Percentiles rank a stretch among this genome's conserved stretches.
These are phyloP conservation scores for Atrina japonica DNA, from an alignment of 2,888 invertebrate species.

Conservation along the genomic window DNA sequence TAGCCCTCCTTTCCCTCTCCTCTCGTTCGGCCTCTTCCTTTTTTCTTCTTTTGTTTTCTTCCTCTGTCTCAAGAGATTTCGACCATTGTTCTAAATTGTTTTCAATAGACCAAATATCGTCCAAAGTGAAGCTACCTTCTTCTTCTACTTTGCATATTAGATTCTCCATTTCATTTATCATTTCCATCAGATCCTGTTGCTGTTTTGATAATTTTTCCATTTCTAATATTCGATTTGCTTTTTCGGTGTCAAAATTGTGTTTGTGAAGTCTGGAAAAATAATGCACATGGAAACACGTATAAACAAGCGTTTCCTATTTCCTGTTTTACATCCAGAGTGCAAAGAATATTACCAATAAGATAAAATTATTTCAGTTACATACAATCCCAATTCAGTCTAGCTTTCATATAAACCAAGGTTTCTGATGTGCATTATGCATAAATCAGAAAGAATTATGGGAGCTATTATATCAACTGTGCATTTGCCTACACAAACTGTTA, in stretches of 20 bases:
- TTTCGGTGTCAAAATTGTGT: conserved; percentile 3
- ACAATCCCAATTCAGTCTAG: no score
- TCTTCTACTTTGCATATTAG: conserved; percentile 2
- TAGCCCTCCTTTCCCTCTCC: not conserved
- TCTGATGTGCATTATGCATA: no score
- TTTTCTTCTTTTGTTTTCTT: conserved; percentile 1
- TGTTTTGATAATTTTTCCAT: not conserved
- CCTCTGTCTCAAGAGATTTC: conserved; percentile 2
- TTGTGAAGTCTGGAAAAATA: no score
- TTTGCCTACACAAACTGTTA: no score
- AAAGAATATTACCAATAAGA: no score
- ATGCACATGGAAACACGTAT: no score
- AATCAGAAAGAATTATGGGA: no score
- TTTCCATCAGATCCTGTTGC: conserved; percentile 3
- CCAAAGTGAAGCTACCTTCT: not conserved
- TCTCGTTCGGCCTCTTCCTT: conserved; percentile 1
- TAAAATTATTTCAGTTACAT: no score
- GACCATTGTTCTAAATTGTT: conserved; percentile 2
- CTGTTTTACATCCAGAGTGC: no score
- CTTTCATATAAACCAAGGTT: no score
- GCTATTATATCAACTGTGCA: no score
- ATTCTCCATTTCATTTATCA: not conserved
- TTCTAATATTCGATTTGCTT: conserved; percentile 6
- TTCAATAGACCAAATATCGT: not conserved
- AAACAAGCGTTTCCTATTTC: no score